Conservation (phyloP, 2,888 invertebrate species). For the Coecobrya sp. region DNA sequence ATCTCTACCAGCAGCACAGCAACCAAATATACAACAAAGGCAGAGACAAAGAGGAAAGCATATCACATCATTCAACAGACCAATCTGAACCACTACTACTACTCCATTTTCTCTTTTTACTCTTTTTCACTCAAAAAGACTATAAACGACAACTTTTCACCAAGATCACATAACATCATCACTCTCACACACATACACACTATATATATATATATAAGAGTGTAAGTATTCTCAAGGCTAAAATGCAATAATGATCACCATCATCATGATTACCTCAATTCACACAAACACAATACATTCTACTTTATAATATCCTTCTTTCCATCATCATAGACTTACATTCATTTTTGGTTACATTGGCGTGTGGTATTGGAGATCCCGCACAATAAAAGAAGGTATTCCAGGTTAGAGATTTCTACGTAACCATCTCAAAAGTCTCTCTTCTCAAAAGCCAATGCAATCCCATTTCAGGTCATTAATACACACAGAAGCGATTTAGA, state of each 20-base stretch:
- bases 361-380: background rate
- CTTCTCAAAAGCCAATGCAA: conserved; percentile 31
- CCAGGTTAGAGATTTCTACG: no score
- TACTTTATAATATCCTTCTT: background rate
- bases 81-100: background rate
- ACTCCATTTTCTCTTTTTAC: conserved; percentile 8
- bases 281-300: conserved; percentile 14
- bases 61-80: conserved; percentile 2
- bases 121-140: background rate
- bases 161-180: conserved; percentile 27
- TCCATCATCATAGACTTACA: background rate
- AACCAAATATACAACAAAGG: background rate
- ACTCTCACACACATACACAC: conserved; percentile 1
- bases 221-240: background rate
- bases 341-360: background rate
- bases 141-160: conserved; percentile 9
- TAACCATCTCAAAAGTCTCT: background rate
- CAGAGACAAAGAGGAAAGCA: background rate
- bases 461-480: conserved; percentile 58
- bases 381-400: no score
- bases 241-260: background rate
- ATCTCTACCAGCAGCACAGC: conserved; percentile 2
- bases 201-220: background rate
- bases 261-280: conserved; percentile 30
- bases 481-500: conserved; percentile 41